These are phyloP conservation scores for Akabosia matsudoensis DNA, from an alignment of 1,140 invertebrate genomes.

Conservation along the genomic window DNA sequence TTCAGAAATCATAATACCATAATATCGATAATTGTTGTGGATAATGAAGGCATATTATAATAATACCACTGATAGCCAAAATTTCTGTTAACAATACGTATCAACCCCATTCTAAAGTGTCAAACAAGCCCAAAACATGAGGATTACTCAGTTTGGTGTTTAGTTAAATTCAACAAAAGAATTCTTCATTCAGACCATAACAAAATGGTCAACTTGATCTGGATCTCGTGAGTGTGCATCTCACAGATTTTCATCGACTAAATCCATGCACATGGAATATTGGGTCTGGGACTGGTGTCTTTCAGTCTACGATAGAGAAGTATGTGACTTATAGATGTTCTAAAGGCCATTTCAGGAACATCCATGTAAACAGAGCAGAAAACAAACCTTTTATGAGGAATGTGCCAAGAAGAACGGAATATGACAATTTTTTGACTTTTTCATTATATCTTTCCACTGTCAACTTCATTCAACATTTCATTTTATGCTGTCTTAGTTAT, in stretches of 20 bases:
- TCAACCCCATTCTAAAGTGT: background rate
- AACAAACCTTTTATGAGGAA: no score
- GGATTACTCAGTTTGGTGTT: background rate
- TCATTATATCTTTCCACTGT: background rate
- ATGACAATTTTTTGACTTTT: background rate
- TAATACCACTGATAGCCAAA: background rate
- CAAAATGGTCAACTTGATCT: background rate
- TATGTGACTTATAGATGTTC: no score
- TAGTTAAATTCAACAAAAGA: background rate
- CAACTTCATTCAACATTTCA: background rate
- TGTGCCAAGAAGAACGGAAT: background rate
- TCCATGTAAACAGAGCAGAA: no score
- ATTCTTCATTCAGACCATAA: background rate
- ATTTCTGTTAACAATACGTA: background rate
- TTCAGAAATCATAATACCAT: background rate
- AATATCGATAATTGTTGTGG: background rate
- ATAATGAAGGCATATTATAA: background rate
- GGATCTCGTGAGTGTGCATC: no score
- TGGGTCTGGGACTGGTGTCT: no score
- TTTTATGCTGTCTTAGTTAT: background rate
- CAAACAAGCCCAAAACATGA: constrained; percentile 5
- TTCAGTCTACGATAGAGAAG: no score
- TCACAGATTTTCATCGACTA: no score
- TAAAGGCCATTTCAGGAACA: no score
- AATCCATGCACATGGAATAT: no score